Evolutionary conservation across 2,797 vertebrate genomes (phyloP).

Genomic region (Oreonectes daqikongensis): DNA sequence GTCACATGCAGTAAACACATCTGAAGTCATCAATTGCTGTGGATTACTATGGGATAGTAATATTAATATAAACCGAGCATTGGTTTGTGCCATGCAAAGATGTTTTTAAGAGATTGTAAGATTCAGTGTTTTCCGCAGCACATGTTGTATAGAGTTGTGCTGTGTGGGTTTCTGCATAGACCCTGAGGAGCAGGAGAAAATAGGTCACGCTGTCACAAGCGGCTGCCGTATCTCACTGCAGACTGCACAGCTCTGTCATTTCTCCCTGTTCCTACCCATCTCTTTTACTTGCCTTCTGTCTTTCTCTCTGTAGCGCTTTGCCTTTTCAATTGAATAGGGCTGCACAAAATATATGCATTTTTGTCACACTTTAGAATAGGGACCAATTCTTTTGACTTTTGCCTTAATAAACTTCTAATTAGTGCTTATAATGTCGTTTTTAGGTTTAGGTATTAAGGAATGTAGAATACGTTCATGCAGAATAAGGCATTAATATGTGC

Average conservation of each 20-base stretch:
- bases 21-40: constrained; percentile 2
- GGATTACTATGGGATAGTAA: not conserved
- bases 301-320: not conserved
- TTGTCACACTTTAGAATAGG: no score
- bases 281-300: not conserved
- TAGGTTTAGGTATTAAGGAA: no score
- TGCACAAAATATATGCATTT: no score
- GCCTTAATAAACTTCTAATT: no score
- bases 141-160: not conserved
- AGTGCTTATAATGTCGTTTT: no score
- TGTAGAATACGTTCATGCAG: no score
- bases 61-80: not conserved
- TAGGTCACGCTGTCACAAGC: constrained; percentile 69
- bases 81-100: not conserved
- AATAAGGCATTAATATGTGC: no score
- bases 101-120: constrained; percentile 33
- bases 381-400: no score
- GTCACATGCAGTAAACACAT: not conserved
- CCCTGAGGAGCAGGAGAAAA: constrained; percentile 59
- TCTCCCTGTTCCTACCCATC: not conserved
- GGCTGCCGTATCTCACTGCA: constrained; percentile 53
- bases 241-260: constrained; percentile 12
- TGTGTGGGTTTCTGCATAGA: constrained; percentile 29
- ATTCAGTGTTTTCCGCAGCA: constrained; percentile 42
- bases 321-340: not conserved